These are phyloP conservation scores for Watsonalla binaria DNA, from an alignment of 2,888 invertebrate species.

Conservation along the genomic window DNA sequence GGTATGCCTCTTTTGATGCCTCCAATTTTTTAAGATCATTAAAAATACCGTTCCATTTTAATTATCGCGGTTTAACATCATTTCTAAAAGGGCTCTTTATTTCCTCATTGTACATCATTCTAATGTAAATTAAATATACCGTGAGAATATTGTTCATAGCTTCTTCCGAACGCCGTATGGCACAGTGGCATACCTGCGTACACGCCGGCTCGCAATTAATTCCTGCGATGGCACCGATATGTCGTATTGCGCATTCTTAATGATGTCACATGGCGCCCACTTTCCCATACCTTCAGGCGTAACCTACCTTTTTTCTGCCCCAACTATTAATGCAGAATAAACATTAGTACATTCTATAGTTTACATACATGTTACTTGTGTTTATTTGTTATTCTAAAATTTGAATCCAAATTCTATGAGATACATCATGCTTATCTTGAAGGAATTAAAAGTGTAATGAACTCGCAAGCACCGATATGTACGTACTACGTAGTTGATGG, in stretches of 20 bases:
- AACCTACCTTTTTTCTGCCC: constrained; percentile 12
- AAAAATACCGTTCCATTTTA: too few species aligned
- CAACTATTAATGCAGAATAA: constrained; percentile 7
- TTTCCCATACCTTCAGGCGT: constrained; percentile 54
- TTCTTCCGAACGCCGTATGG: constrained; percentile 61
- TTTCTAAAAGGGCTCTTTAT: too few species aligned
- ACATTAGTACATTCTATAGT: neutral
- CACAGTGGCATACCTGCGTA: constrained; percentile 27
- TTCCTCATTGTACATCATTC: neutral
- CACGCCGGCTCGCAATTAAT: constrained; percentile 70
- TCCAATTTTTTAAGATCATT: too few species aligned
- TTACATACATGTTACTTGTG: neutral
- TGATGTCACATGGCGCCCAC: constrained; percentile 57
- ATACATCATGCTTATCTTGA: constrained; percentile 20
- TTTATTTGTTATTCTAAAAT: neutral
- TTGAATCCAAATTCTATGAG: constrained; percentile 1
- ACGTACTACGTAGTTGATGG: constrained; percentile 1
- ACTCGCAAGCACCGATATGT: constrained; percentile 14
- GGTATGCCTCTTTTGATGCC: too few species aligned
- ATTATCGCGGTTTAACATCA: too few species aligned
- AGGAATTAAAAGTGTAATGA: constrained; percentile 21
- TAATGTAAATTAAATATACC: constrained; percentile 20
- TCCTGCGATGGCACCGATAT: constrained; percentile 68
- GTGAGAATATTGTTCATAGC: constrained; percentile 54
- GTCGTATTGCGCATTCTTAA: constrained; percentile 58